These are phyloP conservation scores for Parasteatoda tepidariorum DNA, from an alignment of 1,140 invertebrate genomes.

Conservation along the genomic window DNA sequence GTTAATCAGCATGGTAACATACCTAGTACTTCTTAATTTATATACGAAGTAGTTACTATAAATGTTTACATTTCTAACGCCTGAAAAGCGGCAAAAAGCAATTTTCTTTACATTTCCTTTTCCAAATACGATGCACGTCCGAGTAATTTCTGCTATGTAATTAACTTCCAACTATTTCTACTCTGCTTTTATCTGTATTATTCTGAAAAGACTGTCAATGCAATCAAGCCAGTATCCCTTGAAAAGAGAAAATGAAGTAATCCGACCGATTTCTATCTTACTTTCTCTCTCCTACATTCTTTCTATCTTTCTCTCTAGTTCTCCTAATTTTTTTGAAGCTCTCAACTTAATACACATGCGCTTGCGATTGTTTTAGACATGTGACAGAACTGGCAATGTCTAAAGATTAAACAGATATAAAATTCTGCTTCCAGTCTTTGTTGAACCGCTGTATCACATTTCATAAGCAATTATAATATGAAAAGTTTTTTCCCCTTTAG, in stretches of 20 bases:
- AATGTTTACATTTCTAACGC: conserved; percentile 6
- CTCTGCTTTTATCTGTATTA: neutral
- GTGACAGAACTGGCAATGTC: neutral
- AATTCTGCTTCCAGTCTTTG: no score
- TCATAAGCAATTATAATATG: conserved; percentile 47
- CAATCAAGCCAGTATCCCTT: conserved; percentile 7
- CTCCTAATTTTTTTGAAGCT: neutral
- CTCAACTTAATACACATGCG: neutral
- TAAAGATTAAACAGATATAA: no score
- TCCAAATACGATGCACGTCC: conserved; percentile 22
- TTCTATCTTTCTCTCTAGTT: neutral
- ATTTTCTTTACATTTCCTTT: conserved; percentile 25
- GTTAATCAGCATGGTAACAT: neutral
- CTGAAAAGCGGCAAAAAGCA: conserved; percentile 34
- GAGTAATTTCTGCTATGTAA: conserved; percentile 30
- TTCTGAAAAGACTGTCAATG: conserved; percentile 21
- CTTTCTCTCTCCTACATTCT: neutral
- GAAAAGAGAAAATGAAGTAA: conserved; percentile 14
- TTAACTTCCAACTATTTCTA: conserved; percentile 33
- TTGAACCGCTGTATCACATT: conserved; percentile 10
- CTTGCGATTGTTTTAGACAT: neutral
- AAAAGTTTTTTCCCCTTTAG: conserved; percentile 26
- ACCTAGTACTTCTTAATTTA: neutral
- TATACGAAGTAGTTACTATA: neutral
- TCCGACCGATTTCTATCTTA: conserved; percentile 4